Conservation (phyloP, 1,140 invertebrate species). For the Bombus haemorrhoidalis region DNA sequence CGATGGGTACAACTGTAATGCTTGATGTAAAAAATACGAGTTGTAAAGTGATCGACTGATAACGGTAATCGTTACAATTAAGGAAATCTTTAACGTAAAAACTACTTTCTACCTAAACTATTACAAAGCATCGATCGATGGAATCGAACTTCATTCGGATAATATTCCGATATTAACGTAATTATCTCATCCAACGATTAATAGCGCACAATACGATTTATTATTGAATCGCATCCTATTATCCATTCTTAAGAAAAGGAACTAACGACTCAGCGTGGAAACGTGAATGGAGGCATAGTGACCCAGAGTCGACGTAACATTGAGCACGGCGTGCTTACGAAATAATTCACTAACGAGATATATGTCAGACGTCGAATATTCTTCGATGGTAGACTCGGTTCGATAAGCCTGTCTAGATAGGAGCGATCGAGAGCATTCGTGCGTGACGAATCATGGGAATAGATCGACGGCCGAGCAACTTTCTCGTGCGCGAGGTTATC, state of each 20-base stretch:
- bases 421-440: conserved; percentile 51
- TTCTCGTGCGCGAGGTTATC: conserved; percentile 57
- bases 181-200: not conserved
- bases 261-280: not conserved
- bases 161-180: not conserved
- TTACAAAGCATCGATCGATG: not conserved
- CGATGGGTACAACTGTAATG: not conserved
- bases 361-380: conserved; percentile 11
- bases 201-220: not conserved
- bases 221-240: not conserved
- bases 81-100: no score
- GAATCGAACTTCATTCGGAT: not conserved
- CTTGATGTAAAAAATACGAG: not conserved
- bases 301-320: not conserved
- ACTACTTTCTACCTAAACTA: not conserved
- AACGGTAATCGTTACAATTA: not conserved
- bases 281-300: conserved; percentile 2
- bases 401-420: conserved; percentile 32
- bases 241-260: not conserved
- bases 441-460: conserved; percentile 65
- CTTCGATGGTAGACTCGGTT: not conserved
- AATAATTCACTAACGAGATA: conserved; percentile 33
- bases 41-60: not conserved
- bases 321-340: not conserved
- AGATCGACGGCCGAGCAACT: conserved; percentile 35